phyloP scores from a whole-genome alignment of 2,888 invertebrate genomes.

The Troides oblongomaculatus region DNA sequence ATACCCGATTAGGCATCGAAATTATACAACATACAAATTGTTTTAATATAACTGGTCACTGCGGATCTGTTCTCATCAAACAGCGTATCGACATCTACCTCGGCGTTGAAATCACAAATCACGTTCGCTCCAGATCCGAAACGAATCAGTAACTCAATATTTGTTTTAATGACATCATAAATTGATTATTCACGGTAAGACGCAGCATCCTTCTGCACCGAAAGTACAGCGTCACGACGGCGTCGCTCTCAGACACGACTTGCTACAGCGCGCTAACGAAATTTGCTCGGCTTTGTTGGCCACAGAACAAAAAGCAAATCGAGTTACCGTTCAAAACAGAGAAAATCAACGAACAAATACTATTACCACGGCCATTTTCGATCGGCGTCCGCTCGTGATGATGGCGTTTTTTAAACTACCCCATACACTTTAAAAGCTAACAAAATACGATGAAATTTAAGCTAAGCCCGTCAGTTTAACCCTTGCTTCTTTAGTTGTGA shows the following conservation, averaged over 20 bases:
- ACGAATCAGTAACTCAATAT: conserved; percentile 71
- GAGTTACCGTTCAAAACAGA: conserved; percentile 77
- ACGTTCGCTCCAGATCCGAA: conserved; percentile 40
- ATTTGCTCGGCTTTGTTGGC: conserved; percentile 70
- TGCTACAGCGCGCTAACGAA: conserved; percentile 62
- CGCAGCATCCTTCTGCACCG: conserved; percentile 40
- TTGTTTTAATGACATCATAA: conserved; percentile 70
- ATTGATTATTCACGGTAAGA: conserved; percentile 66
- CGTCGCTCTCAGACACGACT: conserved; percentile 54
- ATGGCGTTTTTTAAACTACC: conserved; percentile 62
- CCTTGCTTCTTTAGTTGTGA: conserved; percentile 41
- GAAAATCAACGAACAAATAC: conserved; percentile 77
- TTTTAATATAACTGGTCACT: neutral
- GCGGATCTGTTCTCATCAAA: neutral
- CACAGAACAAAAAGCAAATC: conserved; percentile 74
- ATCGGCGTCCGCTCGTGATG: conserved; percentile 74
- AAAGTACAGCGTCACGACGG: conserved; percentile 54
- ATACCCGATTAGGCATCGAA: neutral
- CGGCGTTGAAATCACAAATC: conserved; percentile 9
- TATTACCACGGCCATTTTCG: conserved; percentile 76
- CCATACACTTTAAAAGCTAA: conserved; percentile 13
- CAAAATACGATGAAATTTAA: neutral
- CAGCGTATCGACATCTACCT: conserved; percentile 1
- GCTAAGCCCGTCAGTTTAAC: conserved; percentile 2
- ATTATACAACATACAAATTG: neutral